Evolutionary conservation across 2,797 vertebrate species (phyloP), one percentile per base, ranked within the genome.

Genomic region (Rhynchonycteris naso): DNA sequence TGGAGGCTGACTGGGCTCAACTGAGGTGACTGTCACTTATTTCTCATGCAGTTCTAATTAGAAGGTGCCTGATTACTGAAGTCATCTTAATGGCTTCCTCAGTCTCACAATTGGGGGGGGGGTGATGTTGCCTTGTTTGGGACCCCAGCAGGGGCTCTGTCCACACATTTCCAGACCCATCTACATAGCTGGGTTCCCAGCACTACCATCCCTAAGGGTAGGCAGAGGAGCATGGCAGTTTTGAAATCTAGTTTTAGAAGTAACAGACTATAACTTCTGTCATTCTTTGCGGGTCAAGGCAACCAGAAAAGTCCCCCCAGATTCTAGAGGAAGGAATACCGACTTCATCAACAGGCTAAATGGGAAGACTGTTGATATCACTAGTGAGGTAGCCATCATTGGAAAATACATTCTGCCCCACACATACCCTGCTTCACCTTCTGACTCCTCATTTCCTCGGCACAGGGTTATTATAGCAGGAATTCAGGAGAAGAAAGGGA

Each of bases 401-500:
- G 50, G 82, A 78, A 81, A 90, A 91, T 9, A 71, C 10, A 21
- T n/a, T 47, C 33, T 71, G 43, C 5, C 28, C 28, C 28, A 22
- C 28, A 66, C 7, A 74, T 9, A 69, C n/a, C 14, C 12, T 28
- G 7, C 28, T 61, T 66, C 66, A 35, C 21, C 28, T 74, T 35
- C 50, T 79, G 35, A 50, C 24, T 63, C 24, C 2, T 47, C 4
- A 59, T 63, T 63, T 82, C 28, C 1, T 87, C 11, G 65, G 50
- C 79, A 76, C 26, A 26, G 22, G 54, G 9, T 76, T 78, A 3
- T 68, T 52, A 50, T 61, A 92, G 72, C 19, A 95, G 69, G 75
- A 93, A 76, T 56, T 30, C 9, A 1, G 88, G n/a, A 72, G n/a
- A 52, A 82, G 66, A 68, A 88, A 95, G 66, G 66, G 9, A 95